Evolutionary conservation across 2,797 vertebrate species (phyloP), one percentile per base, ranked within the genome.

Genomic region (Eidolon dupreanum): DNA sequence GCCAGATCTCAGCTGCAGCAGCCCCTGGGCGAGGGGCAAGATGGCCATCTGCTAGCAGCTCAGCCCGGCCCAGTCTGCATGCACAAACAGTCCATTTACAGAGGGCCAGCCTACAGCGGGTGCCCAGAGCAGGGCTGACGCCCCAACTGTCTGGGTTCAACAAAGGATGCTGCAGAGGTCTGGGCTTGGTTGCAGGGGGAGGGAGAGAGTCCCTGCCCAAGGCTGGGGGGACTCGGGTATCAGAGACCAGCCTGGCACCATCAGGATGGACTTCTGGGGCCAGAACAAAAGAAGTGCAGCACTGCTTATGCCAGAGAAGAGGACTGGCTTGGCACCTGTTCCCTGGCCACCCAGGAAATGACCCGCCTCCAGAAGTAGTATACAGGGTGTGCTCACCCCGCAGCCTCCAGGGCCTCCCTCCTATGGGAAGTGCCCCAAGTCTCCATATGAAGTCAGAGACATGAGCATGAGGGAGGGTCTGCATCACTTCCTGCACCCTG

Each of bases 171-270:
- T 78, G 66, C 75, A 63, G 82, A 79, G 9, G 41, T 43, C 77
- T 84, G 88, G 65, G 68, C 49, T 77, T 51, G 24, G 31, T 17
- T 33, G 28, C 24, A 33, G 43, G 31, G 1, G 22, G 71, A 63
- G 24, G 71, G 28, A 33, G 51, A 43, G 93, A 59, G 55, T 46
- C 66, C 53, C 81, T 20, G 43, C 53, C 31, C 3, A 57, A 63
- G 75, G 38, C n/a, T 16, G 78, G 68, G 31, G 78, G 78, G 43
- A 43, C 38, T 82, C n/a, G 41, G 36, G 95, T 75, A 49, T 93
- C 79, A 93, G 88, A 66, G 8, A 57, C 53, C 51, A 78, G 89
- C 71, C 94, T 96, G 95, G 71, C 51, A 97, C 93, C 59, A 63
- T 41, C 24, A 24, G 88, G 74, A 65, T 36, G 53, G 79, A 31